phyloP scores from a whole-genome alignment of 2,888 invertebrate genomes.

The Sphaerophoria taeniata region DNA sequence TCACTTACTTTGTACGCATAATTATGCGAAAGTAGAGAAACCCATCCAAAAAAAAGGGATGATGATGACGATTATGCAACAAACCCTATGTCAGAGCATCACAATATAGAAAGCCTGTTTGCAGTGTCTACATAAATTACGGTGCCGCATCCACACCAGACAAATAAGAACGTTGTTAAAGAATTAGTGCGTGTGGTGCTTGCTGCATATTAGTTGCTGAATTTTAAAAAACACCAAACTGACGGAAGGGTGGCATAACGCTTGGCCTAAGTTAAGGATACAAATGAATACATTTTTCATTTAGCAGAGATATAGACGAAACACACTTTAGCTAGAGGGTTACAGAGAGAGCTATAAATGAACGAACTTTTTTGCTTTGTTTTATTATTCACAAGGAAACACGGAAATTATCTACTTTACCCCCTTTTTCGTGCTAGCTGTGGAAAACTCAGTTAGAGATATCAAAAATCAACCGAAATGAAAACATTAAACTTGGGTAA shows the following conservation, averaged over 20 bases:
- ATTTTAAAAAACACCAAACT: neutral
- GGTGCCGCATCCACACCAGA: constrained; percentile 15
- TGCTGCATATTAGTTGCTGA: constrained; percentile 37
- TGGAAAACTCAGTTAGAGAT: constrained; percentile 54
- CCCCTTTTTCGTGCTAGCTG: constrained; percentile 20
- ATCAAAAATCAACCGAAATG: constrained; percentile 73
- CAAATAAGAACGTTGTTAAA: constrained; percentile 36
- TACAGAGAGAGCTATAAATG: constrained; percentile 3
- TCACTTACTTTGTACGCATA: constrained; percentile 49
- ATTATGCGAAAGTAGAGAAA: constrained; percentile 48
- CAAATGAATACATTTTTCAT: constrained; percentile 32
- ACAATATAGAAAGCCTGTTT: neutral
- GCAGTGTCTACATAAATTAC: neutral
- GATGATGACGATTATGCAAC: constrained; percentile 54
- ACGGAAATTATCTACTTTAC: constrained; percentile 50
- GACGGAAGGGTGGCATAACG: neutral
- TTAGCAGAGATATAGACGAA: neutral
- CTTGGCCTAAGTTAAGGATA: neutral
- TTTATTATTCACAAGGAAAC: constrained; percentile 25
- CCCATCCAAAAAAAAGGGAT: constrained; percentile 42
- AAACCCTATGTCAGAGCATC: constrained; percentile 29
- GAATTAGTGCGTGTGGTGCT: constrained; percentile 35
- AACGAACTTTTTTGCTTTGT: constrained; percentile 33
- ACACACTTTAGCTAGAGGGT: neutral
- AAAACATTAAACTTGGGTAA: constrained; percentile 73